Evolutionary conservation across 1,140 invertebrate species (phyloP).

Genomic region (Cotesia chilonis): DNA sequence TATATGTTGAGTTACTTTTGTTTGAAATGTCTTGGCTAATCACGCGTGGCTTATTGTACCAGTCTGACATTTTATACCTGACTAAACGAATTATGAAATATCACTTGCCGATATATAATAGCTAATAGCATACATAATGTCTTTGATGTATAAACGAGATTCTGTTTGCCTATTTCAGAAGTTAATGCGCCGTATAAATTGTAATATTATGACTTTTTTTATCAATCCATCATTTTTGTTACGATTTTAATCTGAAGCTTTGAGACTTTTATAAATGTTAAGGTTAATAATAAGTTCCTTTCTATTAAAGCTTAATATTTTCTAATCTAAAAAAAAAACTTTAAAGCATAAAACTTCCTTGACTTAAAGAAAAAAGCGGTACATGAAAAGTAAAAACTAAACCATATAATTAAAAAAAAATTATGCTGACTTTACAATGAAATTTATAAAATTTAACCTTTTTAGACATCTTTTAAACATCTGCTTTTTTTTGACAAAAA

Average conservation of each 20-base stretch:
- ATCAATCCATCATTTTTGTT: too few species aligned
- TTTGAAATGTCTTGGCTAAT: constrained; percentile 50
- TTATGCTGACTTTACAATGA: too few species aligned
- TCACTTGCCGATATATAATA: background rate
- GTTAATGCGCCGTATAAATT: too few species aligned
- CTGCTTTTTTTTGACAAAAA: too few species aligned
- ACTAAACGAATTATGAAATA: constrained; percentile 19
- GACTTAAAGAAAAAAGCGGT: too few species aligned
- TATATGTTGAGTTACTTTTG: background rate
- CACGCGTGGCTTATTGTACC: constrained; percentile 37
- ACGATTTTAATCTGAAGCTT: too few species aligned
- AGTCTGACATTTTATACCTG: constrained; percentile 27
- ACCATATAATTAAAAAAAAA: too few species aligned
- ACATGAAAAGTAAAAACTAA: too few species aligned
- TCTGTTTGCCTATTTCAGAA: background rate
- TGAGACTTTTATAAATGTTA: background rate
- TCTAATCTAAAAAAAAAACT: background rate
- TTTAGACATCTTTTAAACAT: too few species aligned
- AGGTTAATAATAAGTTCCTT: constrained; percentile 25
- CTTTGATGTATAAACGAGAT: background rate
- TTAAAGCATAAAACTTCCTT: too few species aligned
- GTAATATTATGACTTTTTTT: too few species aligned
- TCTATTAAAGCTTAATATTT: constrained; percentile 11
- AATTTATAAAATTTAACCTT: too few species aligned
- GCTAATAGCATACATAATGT: constrained; percentile 3